Conservation (phyloP, 2,113 vertebrate genomes). For the Embiotoca jacksoni region DNA sequence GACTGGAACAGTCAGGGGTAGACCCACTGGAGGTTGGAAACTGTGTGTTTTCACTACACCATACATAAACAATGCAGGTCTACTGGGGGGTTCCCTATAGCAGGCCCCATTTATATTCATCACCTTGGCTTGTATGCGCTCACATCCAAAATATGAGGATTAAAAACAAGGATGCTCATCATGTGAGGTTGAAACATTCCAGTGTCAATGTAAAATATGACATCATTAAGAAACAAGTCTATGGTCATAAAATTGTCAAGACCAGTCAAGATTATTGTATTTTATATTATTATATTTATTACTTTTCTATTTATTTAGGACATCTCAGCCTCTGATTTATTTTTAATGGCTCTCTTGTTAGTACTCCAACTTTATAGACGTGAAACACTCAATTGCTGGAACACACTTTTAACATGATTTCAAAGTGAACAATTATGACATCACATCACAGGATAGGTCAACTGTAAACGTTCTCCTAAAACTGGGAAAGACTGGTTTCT, state of each 20-base stretch:
- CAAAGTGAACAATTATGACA: neutral
- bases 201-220: slow-evolving; percentile 14
- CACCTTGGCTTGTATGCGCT: slow-evolving; percentile 4
- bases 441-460: neutral
- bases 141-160: slow-evolving; percentile 5
- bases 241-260: neutral
- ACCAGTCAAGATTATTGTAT: neutral
- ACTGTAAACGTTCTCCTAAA: neutral
- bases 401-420: neutral
- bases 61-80: slow-evolving; percentile 65
- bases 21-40: slow-evolving; percentile 49
- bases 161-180: slow-evolving; percentile 5
- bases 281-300: neutral
- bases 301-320: neutral
- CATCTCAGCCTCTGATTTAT: neutral
- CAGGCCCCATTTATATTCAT: slow-evolving; percentile 41
- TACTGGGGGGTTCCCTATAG: slow-evolving; percentile 36
- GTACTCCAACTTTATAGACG: too few relatives aligned
- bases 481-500: neutral
- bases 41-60: slow-evolving; percentile 53
- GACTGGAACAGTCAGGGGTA: slow-evolving; percentile 19
- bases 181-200: slow-evolving; percentile 9
- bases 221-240: neutral
- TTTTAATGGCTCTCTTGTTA: neutral
- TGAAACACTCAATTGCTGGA: neutral